Conservation (phyloP, 1,140 invertebrate species). For the Ctenoplectra terminalis region DNA sequence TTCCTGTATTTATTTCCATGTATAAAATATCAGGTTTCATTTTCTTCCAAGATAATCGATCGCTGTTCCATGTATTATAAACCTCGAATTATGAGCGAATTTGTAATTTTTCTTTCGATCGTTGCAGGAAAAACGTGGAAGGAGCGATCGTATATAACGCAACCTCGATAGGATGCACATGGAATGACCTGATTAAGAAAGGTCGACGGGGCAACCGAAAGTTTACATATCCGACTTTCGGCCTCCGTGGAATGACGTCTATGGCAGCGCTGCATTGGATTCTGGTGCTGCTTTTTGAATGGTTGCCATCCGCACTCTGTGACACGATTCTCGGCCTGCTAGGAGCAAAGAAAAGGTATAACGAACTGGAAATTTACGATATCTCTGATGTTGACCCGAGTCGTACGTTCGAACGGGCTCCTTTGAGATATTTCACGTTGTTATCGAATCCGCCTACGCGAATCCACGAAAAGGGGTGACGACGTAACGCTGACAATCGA, state of each 20-base stretch:
- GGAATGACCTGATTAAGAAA: conserved; percentile 71
- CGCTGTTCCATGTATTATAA: too few species aligned
- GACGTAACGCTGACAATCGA: too few species aligned
- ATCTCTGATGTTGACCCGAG: conserved; percentile 21
- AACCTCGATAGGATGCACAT: conserved; percentile 67
- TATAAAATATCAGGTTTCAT: too few species aligned
- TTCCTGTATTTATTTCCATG: not conserved
- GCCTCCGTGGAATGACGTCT: conserved; percentile 73
- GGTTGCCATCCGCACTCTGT: conserved; percentile 72
- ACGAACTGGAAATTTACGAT: conserved; percentile 44
- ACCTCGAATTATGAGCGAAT: too few species aligned
- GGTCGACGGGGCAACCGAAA: conserved; percentile 59
- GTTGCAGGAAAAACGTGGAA: not conserved
- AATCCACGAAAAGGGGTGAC: too few species aligned
- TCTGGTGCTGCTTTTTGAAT: conserved; percentile 72
- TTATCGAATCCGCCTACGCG: too few species aligned
- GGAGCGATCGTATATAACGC: conserved; percentile 65
- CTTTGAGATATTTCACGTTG: not conserved
- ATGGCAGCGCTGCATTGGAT: conserved; percentile 64
- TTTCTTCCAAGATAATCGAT: too few species aligned
- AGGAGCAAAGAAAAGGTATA: conserved; percentile 72
- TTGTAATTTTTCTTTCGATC: not conserved
- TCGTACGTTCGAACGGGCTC: not conserved
- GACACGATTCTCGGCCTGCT: conserved; percentile 64
- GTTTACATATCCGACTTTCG: conserved; percentile 74